phyloP scores from a whole-genome alignment of 1,140 invertebrate genomes.

The Ectropis grisescens region DNA sequence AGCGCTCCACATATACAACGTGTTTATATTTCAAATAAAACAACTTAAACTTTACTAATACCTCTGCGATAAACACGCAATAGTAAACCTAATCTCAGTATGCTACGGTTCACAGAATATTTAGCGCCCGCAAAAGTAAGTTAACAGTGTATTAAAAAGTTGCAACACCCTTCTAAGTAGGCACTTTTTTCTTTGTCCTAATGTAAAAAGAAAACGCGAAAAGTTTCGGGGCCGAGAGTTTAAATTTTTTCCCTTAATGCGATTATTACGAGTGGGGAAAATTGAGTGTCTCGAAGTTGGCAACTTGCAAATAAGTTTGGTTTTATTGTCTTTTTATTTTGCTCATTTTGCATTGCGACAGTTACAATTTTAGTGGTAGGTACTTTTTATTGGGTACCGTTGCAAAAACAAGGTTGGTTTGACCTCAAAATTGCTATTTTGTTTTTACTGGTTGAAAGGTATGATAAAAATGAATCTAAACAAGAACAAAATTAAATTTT shows the following conservation, averaged over 20 bases:
- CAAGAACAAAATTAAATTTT: too few relatives aligned
- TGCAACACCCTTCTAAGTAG: constrained; percentile 63
- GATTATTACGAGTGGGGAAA: constrained; percentile 62
- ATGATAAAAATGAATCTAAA: too few relatives aligned
- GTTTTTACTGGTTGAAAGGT: too few relatives aligned
- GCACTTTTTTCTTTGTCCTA: constrained; percentile 56
- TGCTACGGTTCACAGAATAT: too few relatives aligned
- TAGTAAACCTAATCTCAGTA: too few relatives aligned
- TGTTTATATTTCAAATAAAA: constrained; percentile 45
- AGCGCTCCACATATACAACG: constrained; percentile 42
- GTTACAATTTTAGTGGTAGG: too few relatives aligned
- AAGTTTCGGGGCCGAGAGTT: constrained; percentile 60
- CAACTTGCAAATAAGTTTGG: constrained; percentile 13
- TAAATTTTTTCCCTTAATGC: constrained; percentile 67
- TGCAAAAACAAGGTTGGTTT: too few relatives aligned
- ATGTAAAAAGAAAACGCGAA: constrained; percentile 68
- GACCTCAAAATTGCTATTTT: too few relatives aligned
- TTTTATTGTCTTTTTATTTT: constrained; percentile 7
- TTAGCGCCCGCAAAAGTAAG: too few relatives aligned
- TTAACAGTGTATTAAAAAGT: constrained; percentile 34
- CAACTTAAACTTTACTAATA: constrained; percentile 9
- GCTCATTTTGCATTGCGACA: background rate
- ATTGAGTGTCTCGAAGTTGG: constrained; percentile 36
- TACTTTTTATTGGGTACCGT: too few relatives aligned
- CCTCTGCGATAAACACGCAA: too few relatives aligned